Conservation (phyloP, 2,888 invertebrate species). For the Camptogramma bilineatum region DNA sequence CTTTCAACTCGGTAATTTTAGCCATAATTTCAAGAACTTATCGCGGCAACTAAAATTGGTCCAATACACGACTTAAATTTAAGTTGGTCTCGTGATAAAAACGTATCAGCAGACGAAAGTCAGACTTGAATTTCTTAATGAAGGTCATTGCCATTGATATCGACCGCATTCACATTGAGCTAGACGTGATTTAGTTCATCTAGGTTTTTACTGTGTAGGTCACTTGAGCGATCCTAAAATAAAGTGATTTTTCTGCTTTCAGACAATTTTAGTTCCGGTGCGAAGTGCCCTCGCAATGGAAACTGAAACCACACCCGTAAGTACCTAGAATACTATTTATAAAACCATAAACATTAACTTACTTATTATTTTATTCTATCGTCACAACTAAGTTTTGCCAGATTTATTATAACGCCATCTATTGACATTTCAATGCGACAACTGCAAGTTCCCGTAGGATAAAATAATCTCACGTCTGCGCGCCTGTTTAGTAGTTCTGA, state of each 20-base stretch:
- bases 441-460: constrained; percentile 47
- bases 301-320: constrained; percentile 76
- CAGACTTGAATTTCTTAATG: constrained; percentile 50
- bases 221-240: background rate
- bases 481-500: constrained; percentile 15
- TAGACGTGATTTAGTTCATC: constrained; percentile 23
- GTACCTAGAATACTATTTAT: constrained; percentile 55
- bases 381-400: constrained; percentile 61
- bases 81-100: constrained; percentile 37
- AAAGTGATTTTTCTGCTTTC: constrained; percentile 56
- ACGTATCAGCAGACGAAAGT: constrained; percentile 39
- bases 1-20: constrained; percentile 5
- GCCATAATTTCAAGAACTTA: constrained; percentile 21
- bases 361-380: constrained; percentile 45
- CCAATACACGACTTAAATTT: constrained; percentile 37
- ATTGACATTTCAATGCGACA: constrained; percentile 44
- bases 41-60: constrained; percentile 24
- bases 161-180: constrained; percentile 43
- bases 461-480: constrained; percentile 12
- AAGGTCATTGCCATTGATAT: constrained; percentile 54
- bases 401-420: constrained; percentile 65
- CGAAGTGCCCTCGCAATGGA: constrained; percentile 61
- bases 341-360: constrained; percentile 25
- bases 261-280: constrained; percentile 69
- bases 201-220: constrained; percentile 2